These are phyloP conservation scores for Dryobota labecula DNA, from an alignment of 2,888 invertebrate species.

Conservation along the genomic window DNA sequence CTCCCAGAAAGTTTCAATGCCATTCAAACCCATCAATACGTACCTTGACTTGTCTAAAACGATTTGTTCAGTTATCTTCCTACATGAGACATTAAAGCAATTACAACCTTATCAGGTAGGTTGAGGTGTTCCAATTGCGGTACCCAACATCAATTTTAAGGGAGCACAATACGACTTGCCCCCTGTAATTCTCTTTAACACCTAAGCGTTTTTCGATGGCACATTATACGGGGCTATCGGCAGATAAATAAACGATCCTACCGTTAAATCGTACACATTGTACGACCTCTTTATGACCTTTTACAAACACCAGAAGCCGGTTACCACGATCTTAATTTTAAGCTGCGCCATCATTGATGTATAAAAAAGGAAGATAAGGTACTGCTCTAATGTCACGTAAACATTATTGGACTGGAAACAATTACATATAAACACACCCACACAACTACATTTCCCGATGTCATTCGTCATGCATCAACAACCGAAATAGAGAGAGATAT, in stretches of 20 bases:
- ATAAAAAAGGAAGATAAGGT: too few species aligned
- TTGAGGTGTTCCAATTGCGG: slow-evolving; percentile 45
- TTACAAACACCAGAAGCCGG: slow-evolving; percentile 53
- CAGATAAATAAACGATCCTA: slow-evolving; percentile 71
- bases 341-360: too few species aligned
- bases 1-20: not conserved
- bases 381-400: too few species aligned
- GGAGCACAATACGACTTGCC: slow-evolving; percentile 70
- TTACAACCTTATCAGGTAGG: slow-evolving; percentile 60
- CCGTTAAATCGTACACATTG: slow-evolving; percentile 69
- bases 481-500: too few species aligned
- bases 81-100: slow-evolving; percentile 42
- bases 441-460: too few species aligned
- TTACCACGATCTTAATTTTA: slow-evolving; percentile 57
- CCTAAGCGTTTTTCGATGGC: slow-evolving; percentile 77
- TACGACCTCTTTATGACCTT: slow-evolving; percentile 69
- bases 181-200: slow-evolving; percentile 74
- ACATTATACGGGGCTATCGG: slow-evolving; percentile 70
- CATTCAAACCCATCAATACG: not conserved
- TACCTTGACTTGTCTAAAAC: slow-evolving; percentile 20
- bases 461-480: too few species aligned
- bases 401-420: too few species aligned
- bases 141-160: slow-evolving; percentile 72
- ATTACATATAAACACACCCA: too few species aligned
- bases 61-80: slow-evolving; percentile 33